These are phyloP conservation scores for Nyctereutes procyonoides DNA, from an alignment of 2,113 vertebrate species.

Conservation along the genomic window DNA sequence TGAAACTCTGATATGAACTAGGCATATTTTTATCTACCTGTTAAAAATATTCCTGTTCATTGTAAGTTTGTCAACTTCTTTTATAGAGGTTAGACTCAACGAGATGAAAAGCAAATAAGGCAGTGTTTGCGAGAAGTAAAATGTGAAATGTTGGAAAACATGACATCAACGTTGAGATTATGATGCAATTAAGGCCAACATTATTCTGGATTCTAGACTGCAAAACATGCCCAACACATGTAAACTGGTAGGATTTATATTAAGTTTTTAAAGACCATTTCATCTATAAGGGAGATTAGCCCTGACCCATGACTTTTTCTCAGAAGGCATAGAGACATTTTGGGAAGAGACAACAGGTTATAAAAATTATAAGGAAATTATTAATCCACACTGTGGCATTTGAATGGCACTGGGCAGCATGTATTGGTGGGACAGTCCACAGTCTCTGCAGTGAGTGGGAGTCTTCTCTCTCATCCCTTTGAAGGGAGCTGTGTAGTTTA, in stretches of 20 bases:
- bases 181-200: not conserved
- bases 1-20: constrained; percentile 54
- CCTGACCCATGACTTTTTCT: not conserved
- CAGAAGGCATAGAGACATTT: not conserved
- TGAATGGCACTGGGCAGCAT: not conserved
- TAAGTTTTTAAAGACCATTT: not conserved
- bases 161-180: not conserved
- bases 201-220: not conserved
- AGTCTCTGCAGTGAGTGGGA: not conserved
- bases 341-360: not conserved
- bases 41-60: not conserved
- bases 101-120: not conserved
- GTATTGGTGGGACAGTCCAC: fast-evolving
- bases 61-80: constrained; percentile 41
- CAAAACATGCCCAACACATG: not conserved
- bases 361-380: not conserved
- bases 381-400: not conserved
- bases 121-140: constrained; percentile 6
- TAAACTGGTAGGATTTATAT: not conserved
- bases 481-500: not conserved
- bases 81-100: not conserved
- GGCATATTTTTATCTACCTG: constrained; percentile 42
- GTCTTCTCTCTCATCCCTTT: not conserved
- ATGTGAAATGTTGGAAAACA: constrained; percentile 28
- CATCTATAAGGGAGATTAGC: not conserved